A percentile compares a stretch with the other conserved stretches of the same genome.
Conservation (phyloP, 2,797 vertebrate genomes). For the Pelochelys cantorii region DNA sequence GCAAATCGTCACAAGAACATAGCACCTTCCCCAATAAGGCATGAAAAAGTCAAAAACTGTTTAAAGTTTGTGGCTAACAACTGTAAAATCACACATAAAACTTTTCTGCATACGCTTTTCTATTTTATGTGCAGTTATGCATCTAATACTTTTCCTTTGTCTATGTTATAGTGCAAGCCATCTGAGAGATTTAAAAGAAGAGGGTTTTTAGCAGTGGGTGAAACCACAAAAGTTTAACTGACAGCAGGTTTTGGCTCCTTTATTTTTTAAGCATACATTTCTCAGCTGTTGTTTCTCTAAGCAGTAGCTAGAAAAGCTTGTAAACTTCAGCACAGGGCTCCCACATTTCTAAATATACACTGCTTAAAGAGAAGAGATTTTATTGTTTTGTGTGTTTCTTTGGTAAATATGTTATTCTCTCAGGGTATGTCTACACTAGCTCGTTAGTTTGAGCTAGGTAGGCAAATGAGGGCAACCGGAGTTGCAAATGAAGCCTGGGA, state of each 20-base stretch:
- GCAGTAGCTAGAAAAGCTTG: neutral
- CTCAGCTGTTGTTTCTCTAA: slow-evolving; percentile 42
- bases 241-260: slow-evolving; percentile 52
- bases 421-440: too few relatives aligned
- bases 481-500: too few relatives aligned
- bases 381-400: neutral
- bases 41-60: neutral
- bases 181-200: slow-evolving; percentile 38
- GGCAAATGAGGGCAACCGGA: too few relatives aligned
- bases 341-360: neutral
- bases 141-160: slow-evolving; percentile 41
- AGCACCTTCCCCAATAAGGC: slow-evolving; percentile 29
- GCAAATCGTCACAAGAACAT: neutral
- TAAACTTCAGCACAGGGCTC: neutral
- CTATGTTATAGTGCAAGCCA: slow-evolving; percentile 41
- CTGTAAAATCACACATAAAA: slow-evolving; percentile 41
- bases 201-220: slow-evolving; percentile 15
- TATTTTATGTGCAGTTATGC: neutral
- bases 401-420: neutral
- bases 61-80: neutral
- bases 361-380: neutral
- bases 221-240: slow-evolving; percentile 51
- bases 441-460: too few relatives aligned
- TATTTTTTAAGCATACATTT: slow-evolving; percentile 31
- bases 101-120: neutral